These are phyloP conservation scores for rat (Rattus norvegicus) DNA, from an alignment of 2,113 vertebrate genomes.

Conservation along the genomic window GRCr8 NC_086022.1:140477001-140477500, in stretches of 20 bases:
- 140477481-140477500: slow-evolving; percentile 63
- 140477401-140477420: not conserved
- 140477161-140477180: slow-evolving; percentile 87
- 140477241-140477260: slow-evolving; percentile 66
- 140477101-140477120: slow-evolving; percentile 93
- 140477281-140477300: slow-evolving; percentile 71
- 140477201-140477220: slow-evolving; percentile 88
- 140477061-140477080: slow-evolving; percentile 88
- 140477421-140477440: slow-evolving; percentile 54
- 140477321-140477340: slow-evolving; percentile 56
- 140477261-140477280: slow-evolving; percentile 64
- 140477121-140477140: slow-evolving; percentile 90
- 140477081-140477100: slow-evolving; percentile 91
- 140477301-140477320: slow-evolving; percentile 62
- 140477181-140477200: slow-evolving; percentile 89
- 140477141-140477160: slow-evolving; percentile 93
- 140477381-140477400: slow-evolving; percentile 30
- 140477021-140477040: slow-evolving; percentile 96
- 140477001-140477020: slow-evolving; percentile 91
- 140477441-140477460: slow-evolving; percentile 51
- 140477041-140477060: slow-evolving; percentile 89
- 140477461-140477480: slow-evolving; percentile 41
- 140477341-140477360: not conserved
- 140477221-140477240: slow-evolving; percentile 76
- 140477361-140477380: slow-evolving; percentile 35